Percentiles rank a stretch among this genome's conserved stretches.
Evolutionary conservation across 2,797 vertebrate species (phyloP).

Genomic region (Mastacembelus armatus): DNA sequence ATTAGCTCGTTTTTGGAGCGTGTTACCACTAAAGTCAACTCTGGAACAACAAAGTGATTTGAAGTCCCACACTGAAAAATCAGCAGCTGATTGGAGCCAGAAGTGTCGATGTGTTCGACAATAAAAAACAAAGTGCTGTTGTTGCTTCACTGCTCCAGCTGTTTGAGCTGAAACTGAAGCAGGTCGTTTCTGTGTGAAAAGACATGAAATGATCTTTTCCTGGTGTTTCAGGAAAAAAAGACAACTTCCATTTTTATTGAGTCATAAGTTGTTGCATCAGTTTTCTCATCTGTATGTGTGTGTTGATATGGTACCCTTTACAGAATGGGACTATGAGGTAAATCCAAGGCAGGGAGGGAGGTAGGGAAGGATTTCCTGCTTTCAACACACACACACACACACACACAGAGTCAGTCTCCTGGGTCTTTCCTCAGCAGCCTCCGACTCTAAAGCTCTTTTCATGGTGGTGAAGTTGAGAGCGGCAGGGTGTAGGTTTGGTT

Average conservation of each 20-base stretch:
- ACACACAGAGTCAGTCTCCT: constrained; percentile 26
- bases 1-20: no score
- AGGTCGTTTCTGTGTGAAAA: no score
- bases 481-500: constrained; percentile 72
- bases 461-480: constrained; percentile 70
- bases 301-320: constrained; percentile 1
- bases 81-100: no score
- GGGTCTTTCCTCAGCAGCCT: constrained; percentile 60
- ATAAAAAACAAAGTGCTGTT: no score
- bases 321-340: constrained; percentile 9
- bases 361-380: constrained; percentile 30
- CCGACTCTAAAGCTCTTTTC: constrained; percentile 70
- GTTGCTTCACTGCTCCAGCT: no score
- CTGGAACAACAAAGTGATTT: no score
- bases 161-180: no score
- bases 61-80: no score
- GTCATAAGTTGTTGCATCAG: constrained; percentile 36
- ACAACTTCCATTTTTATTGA: constrained; percentile 12
- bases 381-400: constrained; percentile 31
- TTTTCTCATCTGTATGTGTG: constrained; percentile 14
- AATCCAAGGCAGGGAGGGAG: constrained; percentile 26
- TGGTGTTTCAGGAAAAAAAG: constrained; percentile 6
- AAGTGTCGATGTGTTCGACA: no score
- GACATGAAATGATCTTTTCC: not conserved
- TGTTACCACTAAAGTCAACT: no score